phyloP scores from a whole-genome alignment of 2,113 vertebrate genomes.

The Struthio camelus region DNA sequence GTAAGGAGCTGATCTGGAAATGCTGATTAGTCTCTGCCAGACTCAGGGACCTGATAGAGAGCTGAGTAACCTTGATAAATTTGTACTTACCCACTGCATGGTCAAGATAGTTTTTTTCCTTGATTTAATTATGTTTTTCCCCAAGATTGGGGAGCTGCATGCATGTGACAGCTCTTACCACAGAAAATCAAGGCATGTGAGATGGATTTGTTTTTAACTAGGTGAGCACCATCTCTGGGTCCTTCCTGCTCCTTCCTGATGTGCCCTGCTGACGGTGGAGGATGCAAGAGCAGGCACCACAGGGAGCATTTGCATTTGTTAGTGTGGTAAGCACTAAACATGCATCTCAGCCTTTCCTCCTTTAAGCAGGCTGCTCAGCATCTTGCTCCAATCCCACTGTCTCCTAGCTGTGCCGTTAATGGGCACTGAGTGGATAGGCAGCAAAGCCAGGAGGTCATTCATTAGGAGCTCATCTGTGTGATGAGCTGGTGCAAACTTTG shows the following conservation, averaged over 20 bases:
- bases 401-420: too few relatives aligned
- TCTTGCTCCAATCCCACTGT: background rate
- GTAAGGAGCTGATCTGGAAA: background rate
- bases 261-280: background rate
- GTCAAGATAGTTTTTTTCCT: background rate
- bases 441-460: background rate
- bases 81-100: accelerated
- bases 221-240: background rate
- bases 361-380: background rate
- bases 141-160: background rate
- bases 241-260: too few relatives aligned
- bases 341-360: background rate
- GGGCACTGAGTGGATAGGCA: background rate
- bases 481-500: background rate
- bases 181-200: background rate
- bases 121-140: background rate
- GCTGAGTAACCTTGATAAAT: background rate
- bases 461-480: background rate
- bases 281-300: too few relatives aligned
- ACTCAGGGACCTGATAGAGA: background rate
- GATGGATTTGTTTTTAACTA: background rate
- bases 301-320: too few relatives aligned
- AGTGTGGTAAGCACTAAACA: background rate
- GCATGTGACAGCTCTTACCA: background rate
- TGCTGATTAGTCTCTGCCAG: background rate